A percentile compares a stretch with the other conserved stretches of the same genome.
Conservation (phyloP, 2,113 vertebrate species). For the Oryctolagus cuniculus region DNA sequence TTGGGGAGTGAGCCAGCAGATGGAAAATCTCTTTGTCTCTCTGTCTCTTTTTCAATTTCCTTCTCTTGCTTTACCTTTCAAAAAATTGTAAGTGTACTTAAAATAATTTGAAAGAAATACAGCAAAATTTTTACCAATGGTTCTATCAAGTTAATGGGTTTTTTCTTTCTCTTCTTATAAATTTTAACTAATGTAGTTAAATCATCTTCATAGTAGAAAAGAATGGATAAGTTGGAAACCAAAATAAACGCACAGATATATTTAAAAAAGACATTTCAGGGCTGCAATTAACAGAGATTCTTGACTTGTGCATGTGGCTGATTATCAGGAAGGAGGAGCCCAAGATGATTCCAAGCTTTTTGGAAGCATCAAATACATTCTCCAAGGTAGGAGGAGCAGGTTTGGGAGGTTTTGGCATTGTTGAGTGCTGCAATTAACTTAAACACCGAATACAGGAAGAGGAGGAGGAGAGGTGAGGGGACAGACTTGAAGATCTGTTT, state of each 20-base stretch:
- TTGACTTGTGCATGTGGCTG: not conserved
- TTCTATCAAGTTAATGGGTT: not conserved
- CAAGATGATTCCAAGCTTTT: not conserved
- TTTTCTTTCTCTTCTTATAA: constrained; percentile 44
- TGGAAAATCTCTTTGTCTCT: too few species aligned
- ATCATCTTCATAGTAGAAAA: constrained; percentile 45
- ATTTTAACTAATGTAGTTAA: constrained; percentile 32
- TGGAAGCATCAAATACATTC: not conserved
- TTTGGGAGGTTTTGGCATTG: constrained; percentile 2
- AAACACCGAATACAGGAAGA: not conserved
- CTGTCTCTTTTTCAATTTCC: too few species aligned
- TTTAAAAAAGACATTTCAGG: constrained; percentile 4
- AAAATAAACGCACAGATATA: not conserved
- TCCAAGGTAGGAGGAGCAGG: not conserved
- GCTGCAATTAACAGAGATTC: not conserved
- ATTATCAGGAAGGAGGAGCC: not conserved
- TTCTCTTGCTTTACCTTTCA: too few species aligned
- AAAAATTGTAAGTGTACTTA: not conserved
- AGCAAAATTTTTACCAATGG: constrained; percentile 24
- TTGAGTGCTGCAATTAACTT: not conserved
- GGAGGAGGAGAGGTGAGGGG: not conserved
- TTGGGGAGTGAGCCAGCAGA: too few species aligned
- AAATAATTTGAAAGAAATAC: constrained; percentile 7
- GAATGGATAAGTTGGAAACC: not conserved
- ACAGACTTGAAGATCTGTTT: not conserved